Conservation (phyloP, 64 coral and sea anemone species). For the Hydrozoanthus tunicans region DNA sequence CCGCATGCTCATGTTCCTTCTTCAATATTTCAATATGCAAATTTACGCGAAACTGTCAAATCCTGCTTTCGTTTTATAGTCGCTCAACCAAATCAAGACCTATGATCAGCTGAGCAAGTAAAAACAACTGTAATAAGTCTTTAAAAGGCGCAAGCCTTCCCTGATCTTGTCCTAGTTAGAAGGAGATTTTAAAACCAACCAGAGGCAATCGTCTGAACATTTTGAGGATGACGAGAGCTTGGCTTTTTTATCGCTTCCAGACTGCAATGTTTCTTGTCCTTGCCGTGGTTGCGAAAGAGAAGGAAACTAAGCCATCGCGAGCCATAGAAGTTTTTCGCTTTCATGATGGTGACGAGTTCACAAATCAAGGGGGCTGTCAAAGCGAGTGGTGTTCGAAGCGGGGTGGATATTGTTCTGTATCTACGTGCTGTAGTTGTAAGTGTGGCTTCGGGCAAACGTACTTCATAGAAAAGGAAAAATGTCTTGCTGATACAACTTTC, state of each 20-base stretch:
- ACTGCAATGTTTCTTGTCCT: neutral
- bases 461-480: constrained; percentile 7
- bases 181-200: too few relatives aligned
- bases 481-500: constrained; percentile 21
- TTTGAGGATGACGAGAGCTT: neutral
- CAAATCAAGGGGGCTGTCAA: neutral
- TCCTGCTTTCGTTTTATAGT: neutral
- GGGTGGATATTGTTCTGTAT: neutral
- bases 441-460: neutral
- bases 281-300: neutral
- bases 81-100: neutral
- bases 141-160: too few relatives aligned
- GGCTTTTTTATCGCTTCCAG: neutral
- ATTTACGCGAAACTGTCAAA: neutral
- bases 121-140: too few relatives aligned
- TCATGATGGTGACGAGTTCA: constrained; percentile 12
- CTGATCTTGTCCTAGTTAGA: too few relatives aligned
- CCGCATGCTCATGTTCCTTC: neutral
- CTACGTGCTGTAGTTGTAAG: constrained; percentile 7
- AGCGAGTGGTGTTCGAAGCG: constrained; percentile 21
- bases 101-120: neutral
- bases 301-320: neutral
- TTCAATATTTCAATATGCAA: constrained; percentile 1
- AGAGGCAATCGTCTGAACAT: neutral
- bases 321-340: neutral